Evolutionary conservation across 37 sponge, comb jelly and placozoan genomes (phyloP).

Genomic region (Cladorhizidae sp.): DNA sequence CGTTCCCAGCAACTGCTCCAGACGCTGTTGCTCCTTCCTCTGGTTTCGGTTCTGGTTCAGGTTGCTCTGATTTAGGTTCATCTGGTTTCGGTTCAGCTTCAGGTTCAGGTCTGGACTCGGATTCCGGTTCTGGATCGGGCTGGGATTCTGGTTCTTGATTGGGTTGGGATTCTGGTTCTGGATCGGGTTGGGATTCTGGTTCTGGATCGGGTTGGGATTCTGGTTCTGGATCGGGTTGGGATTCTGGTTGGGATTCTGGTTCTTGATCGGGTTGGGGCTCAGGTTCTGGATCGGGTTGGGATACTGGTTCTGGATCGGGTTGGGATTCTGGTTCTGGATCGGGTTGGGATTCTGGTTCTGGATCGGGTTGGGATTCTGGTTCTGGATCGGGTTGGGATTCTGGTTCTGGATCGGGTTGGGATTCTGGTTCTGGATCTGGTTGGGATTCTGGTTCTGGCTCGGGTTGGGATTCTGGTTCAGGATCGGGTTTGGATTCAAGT

Average conservation of each 20-base stretch:
- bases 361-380: slow-evolving; percentile 15
- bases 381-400: slow-evolving; percentile 8
- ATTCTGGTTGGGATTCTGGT: background rate
- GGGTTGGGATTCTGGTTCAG: background rate
- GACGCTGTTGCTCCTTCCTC: background rate
- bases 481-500: background rate
- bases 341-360: background rate
- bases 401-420: background rate
- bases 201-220: background rate
- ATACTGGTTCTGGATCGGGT: slow-evolving; percentile 9
- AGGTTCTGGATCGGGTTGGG: background rate
- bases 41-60: slow-evolving; percentile 4
- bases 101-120: background rate
- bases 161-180: background rate
- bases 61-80: too few species aligned
- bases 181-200: slow-evolving; percentile 1
- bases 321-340: slow-evolving; percentile 3
- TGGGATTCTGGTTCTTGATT: background rate
- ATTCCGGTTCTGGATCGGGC: background rate
- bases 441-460: slow-evolving; percentile 2
- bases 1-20: background rate
- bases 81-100: background rate
- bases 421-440: slow-evolving; percentile 6
- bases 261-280: slow-evolving; percentile 6
- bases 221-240: slow-evolving; percentile 11